Conservation (phyloP, 1,140 invertebrate species). For the Campoletis sonorensis region DNA sequence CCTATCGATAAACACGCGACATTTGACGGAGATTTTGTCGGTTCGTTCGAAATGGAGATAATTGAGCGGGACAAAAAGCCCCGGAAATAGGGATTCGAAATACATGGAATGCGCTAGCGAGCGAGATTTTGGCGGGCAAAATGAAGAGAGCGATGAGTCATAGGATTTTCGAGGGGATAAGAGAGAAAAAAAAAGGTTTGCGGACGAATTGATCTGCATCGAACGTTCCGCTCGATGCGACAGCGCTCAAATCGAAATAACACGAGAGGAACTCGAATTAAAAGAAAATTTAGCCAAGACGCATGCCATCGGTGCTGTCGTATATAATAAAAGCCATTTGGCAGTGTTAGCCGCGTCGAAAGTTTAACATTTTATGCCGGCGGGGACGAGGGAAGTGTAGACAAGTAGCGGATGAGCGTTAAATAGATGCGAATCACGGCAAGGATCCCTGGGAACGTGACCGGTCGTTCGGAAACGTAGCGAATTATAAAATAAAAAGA, state of each 20-base stretch:
- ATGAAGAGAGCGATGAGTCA: too few species aligned
- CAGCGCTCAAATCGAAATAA: background rate
- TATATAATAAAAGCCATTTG: background rate
- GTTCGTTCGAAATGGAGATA: too few species aligned
- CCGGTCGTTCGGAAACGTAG: slow-evolving; percentile 20
- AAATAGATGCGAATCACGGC: slow-evolving; percentile 30
- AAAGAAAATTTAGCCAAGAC: background rate
- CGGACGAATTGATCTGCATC: background rate
- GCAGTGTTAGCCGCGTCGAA: slow-evolving; percentile 6
- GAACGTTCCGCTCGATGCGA: too few species aligned
- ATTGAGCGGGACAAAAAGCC: too few species aligned
- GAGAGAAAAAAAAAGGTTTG: too few species aligned
- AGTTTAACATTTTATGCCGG: background rate
- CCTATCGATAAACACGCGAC: too few species aligned
- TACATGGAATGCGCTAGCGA: too few species aligned
- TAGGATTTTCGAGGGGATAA: too few species aligned
- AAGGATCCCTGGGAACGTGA: slow-evolving; percentile 14
- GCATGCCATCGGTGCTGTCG: background rate
- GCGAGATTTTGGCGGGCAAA: too few species aligned
- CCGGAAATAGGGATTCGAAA: too few species aligned
- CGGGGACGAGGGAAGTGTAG: background rate
- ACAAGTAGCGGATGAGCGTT: slow-evolving; percentile 9
- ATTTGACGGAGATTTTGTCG: too few species aligned
- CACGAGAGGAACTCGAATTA: background rate
- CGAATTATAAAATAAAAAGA: slow-evolving; percentile 8